Evolutionary conservation across 2,797 vertebrate species (phyloP).

Genomic region (Leuciscus waleckii): DNA sequence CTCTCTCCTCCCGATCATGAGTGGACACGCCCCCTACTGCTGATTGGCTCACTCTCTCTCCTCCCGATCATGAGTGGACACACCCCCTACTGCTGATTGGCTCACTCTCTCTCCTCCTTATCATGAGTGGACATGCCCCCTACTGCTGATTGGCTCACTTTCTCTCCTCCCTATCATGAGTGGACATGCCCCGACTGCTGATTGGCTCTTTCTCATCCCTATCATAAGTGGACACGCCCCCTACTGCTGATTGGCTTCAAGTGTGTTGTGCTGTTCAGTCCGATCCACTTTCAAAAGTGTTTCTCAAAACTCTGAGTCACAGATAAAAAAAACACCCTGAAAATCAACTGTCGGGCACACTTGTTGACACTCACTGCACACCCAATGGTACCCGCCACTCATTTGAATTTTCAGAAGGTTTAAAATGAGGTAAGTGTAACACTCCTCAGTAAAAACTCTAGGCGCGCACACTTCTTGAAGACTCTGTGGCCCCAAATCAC

Average conservation of each 20-base stretch:
- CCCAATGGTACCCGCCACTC: background rate
- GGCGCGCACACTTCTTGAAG: background rate
- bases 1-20: no score
- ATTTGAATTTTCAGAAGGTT: conserved; percentile 1
- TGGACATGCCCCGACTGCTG: no score
- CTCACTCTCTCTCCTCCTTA: no score
- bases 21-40: no score
- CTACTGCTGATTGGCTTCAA: background rate
- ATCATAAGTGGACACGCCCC: no score
- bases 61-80: no score
- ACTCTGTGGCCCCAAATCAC: conserved; percentile 63
- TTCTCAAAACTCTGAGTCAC: background rate
- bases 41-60: no score
- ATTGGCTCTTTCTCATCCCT: no score
- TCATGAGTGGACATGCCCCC: no score
- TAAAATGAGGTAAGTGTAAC: background rate
- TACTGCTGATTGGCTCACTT: no score
- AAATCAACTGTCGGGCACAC: background rate
- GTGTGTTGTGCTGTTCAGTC: background rate
- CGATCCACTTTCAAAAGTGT: background rate
- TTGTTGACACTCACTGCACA: background rate
- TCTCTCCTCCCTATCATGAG: no score
- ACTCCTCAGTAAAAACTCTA: background rate
- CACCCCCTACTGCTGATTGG: no score
- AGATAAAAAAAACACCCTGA: background rate